Base-by-base conservation (phyloP, 2,113 vertebrate genomes). In the Oceanodroma tethys region DNA sequence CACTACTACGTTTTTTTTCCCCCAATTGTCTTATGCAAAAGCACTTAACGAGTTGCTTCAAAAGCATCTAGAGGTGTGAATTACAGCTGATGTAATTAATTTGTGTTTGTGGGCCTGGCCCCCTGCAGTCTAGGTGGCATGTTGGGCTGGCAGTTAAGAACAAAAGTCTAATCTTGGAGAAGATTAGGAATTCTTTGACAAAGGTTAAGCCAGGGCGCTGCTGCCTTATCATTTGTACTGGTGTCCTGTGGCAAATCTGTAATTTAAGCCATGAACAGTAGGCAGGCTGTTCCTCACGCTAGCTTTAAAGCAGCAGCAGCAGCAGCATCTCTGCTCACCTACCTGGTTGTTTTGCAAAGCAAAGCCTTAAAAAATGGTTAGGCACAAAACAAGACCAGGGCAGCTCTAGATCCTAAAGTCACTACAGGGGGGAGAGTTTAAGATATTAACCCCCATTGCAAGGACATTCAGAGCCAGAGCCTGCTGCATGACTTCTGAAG, bases 1-100 rank as follows among this genome's bases (percentile, higher is more conserved):
- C 16, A 5, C 19, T 79, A 10, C 78, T 36, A 20, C 56, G 43
- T 43, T 45, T 15, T 4, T 25, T 2, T 6, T 3, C 9, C 56
- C 13, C 32, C 21, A 65, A 4, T 27, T 47, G 32, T 58, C 13
- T 82, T 93, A 58, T 23, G 42, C 62, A 79, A 82, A 96, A 95
- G 36, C 27, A 32, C 25, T 91, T 90, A 65, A 81, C 2, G 2
- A 55, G 38, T 74, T 2, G 5, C 84, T 82, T 91, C 88, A 63
- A 75, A 94, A 56, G 55, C 60, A 65, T 56, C 52, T 56, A 36
- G 73, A 92, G 88, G 94, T 95, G 95, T 96, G 92, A 97, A 95
- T 94, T 96, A 87, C 83, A 84, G 86, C 76, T 95, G 93, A 75
- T 88, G 83, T 97, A 96, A 95, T 97, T 96, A 96, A 96, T 95